Base-by-base conservation (phyloP, 2,113 vertebrate genomes). In the Podarcis cretensis region DNA sequence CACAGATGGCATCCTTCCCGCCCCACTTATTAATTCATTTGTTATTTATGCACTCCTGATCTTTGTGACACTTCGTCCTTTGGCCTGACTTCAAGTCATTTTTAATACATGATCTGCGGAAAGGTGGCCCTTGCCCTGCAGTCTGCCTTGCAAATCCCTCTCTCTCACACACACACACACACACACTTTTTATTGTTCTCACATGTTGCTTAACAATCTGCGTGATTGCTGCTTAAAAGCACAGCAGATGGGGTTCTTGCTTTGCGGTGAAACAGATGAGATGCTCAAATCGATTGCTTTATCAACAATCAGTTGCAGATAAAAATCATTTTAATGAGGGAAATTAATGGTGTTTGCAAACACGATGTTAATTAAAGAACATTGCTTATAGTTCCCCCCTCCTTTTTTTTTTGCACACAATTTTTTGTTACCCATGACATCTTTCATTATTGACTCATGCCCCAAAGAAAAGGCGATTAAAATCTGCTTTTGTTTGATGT, bases 391-490 rank as follows among this genome's bases (percentile, higher is more conserved):
- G 94, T 89, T 90, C 94, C 94, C 93, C 90, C 59, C 90, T 83
- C 89, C 85, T 85, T 81, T 2, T 2, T 2, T 2, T 9, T 48
- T 88, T 94, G 92, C 95, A 92, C 96, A 96, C 96, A 93, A 95
- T 97, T 97, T 54, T 97, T 97, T 96, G 96, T 98, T 97, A 96
- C 94, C 95, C 96, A 89, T 97, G 97, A 98, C 97, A 98, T 98
- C 97, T 98, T 98, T 98, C 98, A 98, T 98, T 98, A 98, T 98
- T 98, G 98, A 99, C 98, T 98, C 95, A 94, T 98, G 97, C 97
- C 97, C 98, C 96, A 96, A 97, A 98, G 98, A 98, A 98, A 98
- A 97, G 96, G 95, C 96, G 97, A 97, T 98, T 98, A 98, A 98
- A 97, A 98, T 98, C 97, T 97, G 97, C 97, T 97, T 97, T 97